A percentile compares a stretch with the other conserved stretches of the same genome.
Conservation (phyloP, 2,113 vertebrate genomes). For the Chionis minor region DNA sequence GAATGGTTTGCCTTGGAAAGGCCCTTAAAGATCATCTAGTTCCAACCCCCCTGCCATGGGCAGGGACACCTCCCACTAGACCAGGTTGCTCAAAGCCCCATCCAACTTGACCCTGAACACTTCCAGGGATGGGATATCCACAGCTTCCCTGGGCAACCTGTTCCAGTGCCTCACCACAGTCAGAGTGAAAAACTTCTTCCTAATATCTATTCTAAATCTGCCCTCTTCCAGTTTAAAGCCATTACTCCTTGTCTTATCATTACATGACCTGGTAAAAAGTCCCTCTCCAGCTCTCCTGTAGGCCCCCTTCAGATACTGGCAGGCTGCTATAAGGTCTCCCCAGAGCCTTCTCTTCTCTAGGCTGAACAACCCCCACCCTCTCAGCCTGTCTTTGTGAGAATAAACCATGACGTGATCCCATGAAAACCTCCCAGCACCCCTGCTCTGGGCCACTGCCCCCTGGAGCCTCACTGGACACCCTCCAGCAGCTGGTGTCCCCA, state of each 20-base stretch:
- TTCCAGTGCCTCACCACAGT: neutral
- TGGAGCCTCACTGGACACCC: neutral
- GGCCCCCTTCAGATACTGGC: neutral
- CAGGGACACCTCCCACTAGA: neutral
- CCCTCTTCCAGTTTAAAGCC: neutral
- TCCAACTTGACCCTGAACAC: neutral
- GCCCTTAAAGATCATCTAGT: neutral
- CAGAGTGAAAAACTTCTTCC: neutral
- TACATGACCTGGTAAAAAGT: too few species aligned
- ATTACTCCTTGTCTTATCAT: neutral
- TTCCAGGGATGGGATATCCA: neutral
- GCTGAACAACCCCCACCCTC: neutral
- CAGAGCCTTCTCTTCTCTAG: neutral
- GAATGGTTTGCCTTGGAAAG: neutral
- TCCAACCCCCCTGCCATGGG: neutral
- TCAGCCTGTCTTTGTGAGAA: neutral
- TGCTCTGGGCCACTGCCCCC: neutral
- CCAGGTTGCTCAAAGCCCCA: neutral
- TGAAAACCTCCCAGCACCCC: neutral
- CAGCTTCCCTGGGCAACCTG: neutral
- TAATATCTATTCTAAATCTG: neutral
- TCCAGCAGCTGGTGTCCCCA: neutral
- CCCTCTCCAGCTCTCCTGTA: neutral
- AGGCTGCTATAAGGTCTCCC: neutral
- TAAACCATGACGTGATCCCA: accelerated